Conservation (phyloP, 2,888 invertebrate species). For the Sclerodermus sp. region DNA sequence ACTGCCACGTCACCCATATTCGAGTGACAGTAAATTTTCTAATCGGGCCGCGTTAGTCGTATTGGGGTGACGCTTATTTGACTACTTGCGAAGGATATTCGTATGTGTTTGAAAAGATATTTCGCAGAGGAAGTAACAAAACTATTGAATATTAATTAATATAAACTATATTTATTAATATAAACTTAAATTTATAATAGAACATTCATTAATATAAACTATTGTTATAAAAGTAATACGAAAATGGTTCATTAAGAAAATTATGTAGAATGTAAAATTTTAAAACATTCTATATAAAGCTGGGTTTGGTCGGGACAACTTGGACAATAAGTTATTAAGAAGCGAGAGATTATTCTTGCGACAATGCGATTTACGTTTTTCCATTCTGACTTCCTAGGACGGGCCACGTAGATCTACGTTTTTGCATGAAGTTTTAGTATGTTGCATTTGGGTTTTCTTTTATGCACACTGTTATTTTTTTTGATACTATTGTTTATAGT, state of each 20-base stretch:
- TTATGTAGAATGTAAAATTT: conserved; percentile 7
- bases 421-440: too few relatives aligned
- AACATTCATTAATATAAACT: neutral
- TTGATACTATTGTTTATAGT: too few relatives aligned
- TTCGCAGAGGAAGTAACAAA: neutral
- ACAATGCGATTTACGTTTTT: too few relatives aligned
- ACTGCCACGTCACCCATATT: conserved; percentile 14
- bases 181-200: neutral
- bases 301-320: conserved; percentile 7
- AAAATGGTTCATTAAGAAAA: conserved; percentile 10
- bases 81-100: neutral
- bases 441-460: too few relatives aligned
- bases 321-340: conserved; percentile 9
- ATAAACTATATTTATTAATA: neutral
- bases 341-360: too few relatives aligned
- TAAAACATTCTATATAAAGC: conserved; percentile 8
- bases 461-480: neutral
- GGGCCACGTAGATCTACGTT: too few relatives aligned
- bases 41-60: conserved; percentile 7
- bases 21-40: conserved; percentile 11
- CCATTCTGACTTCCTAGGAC: too few relatives aligned
- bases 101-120: conserved; percentile 1
- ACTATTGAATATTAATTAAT: conserved; percentile 1
- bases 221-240: conserved; percentile 6
- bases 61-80: conserved; percentile 7